These are phyloP conservation scores for Edolisoma coerulescens DNA, from an alignment of 2,113 vertebrate genomes.

Conservation along the genomic window DNA sequence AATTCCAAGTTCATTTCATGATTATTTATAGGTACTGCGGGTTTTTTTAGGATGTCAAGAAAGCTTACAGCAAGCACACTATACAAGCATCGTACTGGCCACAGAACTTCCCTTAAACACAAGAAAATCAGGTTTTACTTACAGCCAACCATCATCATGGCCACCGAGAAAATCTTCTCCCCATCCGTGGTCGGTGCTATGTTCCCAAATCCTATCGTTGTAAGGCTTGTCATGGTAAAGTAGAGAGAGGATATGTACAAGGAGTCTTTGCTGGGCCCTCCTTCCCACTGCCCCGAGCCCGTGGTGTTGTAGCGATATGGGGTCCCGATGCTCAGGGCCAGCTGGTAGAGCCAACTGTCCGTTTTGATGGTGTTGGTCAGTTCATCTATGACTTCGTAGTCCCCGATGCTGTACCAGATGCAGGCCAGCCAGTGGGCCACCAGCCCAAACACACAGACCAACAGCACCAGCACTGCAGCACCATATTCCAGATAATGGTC, in stretches of 20 bases:
- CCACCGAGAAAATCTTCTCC: slow-evolving; percentile 98
- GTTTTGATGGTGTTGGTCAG: slow-evolving; percentile 91
- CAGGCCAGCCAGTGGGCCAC: slow-evolving; percentile 98
- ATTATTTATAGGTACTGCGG: background rate
- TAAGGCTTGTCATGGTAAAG: slow-evolving; percentile 99
- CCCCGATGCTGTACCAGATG: slow-evolving; percentile 98
- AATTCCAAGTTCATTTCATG: background rate
- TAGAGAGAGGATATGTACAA: slow-evolving; percentile 97
- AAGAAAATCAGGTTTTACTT: slow-evolving; percentile 69
- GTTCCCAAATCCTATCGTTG: slow-evolving; percentile 97
- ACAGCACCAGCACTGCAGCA: slow-evolving; percentile 90
- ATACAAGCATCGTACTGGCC: rapidly evolving
- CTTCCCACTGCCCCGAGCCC: slow-evolving; percentile 91
- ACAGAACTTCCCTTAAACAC: background rate
- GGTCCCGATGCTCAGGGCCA: slow-evolving; percentile 91
- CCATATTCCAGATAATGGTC: slow-evolving; percentile 98
- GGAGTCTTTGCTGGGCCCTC: slow-evolving; percentile 93
- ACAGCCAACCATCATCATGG: slow-evolving; percentile 99
- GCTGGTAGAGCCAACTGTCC: slow-evolving; percentile 96
- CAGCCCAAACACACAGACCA: slow-evolving; percentile 95
- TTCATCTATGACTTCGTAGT: slow-evolving; percentile 95
- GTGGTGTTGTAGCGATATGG: slow-evolving; percentile 92
- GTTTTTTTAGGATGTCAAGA: background rate
- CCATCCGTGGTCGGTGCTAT: slow-evolving; percentile 94
- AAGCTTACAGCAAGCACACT: background rate